Evolutionary conservation across 2,888 invertebrate genomes (phyloP).

Genomic region (Caenorhabditis virilis): DNA sequence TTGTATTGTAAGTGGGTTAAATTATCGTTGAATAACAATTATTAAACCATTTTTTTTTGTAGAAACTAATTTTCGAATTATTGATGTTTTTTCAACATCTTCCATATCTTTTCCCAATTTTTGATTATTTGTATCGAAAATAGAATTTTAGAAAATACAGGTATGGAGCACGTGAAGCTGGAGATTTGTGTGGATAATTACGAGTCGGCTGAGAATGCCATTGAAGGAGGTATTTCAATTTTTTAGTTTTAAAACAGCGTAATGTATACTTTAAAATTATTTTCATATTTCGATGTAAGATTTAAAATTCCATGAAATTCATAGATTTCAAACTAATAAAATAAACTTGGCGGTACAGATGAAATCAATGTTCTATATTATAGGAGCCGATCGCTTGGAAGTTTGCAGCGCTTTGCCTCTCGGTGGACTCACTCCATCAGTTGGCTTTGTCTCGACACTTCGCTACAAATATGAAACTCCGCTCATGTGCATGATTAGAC

Average conservation of each 20-base stretch:
- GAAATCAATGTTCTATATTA: too few relatives aligned
- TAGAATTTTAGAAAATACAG: too few relatives aligned
- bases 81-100: not conserved
- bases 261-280: too few relatives aligned
- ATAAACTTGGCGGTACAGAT: too few relatives aligned
- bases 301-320: too few relatives aligned
- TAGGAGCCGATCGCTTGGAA: slow-evolving; percentile 46
- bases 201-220: slow-evolving; percentile 43
- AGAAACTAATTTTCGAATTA: not conserved
- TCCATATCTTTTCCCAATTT: not conserved
- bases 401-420: slow-evolving; percentile 39
- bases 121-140: not conserved
- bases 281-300: too few relatives aligned
- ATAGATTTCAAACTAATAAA: too few relatives aligned
- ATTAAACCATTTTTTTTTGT: too few relatives aligned
- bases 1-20: too few relatives aligned
- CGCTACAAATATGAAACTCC: slow-evolving; percentile 9
- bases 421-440: slow-evolving; percentile 44
- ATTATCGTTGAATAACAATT: too few relatives aligned
- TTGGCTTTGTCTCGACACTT: slow-evolving; percentile 37
- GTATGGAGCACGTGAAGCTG: slow-evolving; percentile 11
- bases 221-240: slow-evolving; percentile 35
- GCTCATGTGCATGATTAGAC: slow-evolving; percentile 46
- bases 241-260: too few relatives aligned
- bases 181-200: slow-evolving; percentile 51